phyloP scores from a whole-genome alignment of 2,113 vertebrate species.

The Mungos mungo region DNA sequence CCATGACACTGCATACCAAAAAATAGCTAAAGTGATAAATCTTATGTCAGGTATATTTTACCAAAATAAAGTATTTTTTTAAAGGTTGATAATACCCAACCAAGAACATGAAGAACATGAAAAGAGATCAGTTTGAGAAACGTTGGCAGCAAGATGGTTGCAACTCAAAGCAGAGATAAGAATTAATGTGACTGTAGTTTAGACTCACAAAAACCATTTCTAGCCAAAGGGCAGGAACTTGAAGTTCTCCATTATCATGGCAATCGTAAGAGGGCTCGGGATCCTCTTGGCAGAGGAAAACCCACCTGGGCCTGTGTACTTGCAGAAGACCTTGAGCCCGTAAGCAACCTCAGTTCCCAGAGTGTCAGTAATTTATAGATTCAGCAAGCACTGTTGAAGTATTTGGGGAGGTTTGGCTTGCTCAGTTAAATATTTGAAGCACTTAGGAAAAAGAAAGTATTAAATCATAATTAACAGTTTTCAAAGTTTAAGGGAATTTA shows the following conservation, averaged over 20 bases:
- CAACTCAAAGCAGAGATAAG: background rate
- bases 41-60: background rate
- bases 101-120: background rate
- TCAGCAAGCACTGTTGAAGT: background rate
- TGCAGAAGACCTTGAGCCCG: background rate
- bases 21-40: background rate
- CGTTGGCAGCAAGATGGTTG: background rate
- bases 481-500: constrained; percentile 23
- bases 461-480: constrained; percentile 23
- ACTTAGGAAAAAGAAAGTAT: background rate
- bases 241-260: background rate
- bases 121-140: constrained; percentile 15
- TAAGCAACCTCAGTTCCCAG: background rate
- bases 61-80: background rate
- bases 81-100: background rate
- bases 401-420: background rate
- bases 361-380: background rate
- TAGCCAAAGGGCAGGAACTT: background rate
- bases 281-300: background rate
- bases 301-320: background rate
- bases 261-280: background rate
- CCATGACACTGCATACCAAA: background rate
- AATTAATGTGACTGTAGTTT: background rate
- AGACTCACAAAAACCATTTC: background rate
- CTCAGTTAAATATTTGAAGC: constrained; percentile 2